Base-by-base conservation (phyloP, 2,113 vertebrate species). In the Morone chrysops region DNA sequence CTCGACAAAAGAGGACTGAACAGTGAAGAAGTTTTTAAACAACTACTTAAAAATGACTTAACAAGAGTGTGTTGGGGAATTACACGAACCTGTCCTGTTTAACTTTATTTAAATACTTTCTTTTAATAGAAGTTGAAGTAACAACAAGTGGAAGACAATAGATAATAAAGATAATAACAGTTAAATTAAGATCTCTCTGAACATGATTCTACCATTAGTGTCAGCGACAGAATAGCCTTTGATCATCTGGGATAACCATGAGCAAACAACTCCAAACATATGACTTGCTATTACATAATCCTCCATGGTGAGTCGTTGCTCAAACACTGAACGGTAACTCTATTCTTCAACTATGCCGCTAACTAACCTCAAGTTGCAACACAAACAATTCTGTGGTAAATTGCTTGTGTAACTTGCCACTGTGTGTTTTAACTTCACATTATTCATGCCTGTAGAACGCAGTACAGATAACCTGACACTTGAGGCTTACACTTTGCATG, bases 231-330 rank as follows among this genome's bases (percentile, higher is more conserved):
- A 70, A 10, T 25, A 36, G 67, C 53, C 22, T 43, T 68, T 8
- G 6, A n/a, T 73, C 62, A 41, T 41, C 22, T 41, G 47, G 54
- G 54, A 67, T 41, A 38, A 72, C 17, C 43, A 43, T 22, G 1
- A 41, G 70, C 71, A 62, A 68, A 79, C 45, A 65, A n/a, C 62
- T 70, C 16, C 11, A 17, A 79, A 56, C 74, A 63, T 75, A 71
- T 67, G 78, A 63, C 54, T 47, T 1, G 8, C 8, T 20, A 38
- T 77, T 73, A 82, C 9, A 3, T 69, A 82, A 82, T 53, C 60
- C 36, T 67, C 62, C 73, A 50, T 4, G 18, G 7, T 4, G 66
- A 66, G 67, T 1, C 50, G 70, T 3, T 31, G 57, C 57, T 54
- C 25, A 5, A 12, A 81, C 53, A 47, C 63, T 31, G 31, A 0